Evolutionary conservation across 2,113 vertebrate species (phyloP).

Genomic region (Aspiorhynchus laticeps): DNA sequence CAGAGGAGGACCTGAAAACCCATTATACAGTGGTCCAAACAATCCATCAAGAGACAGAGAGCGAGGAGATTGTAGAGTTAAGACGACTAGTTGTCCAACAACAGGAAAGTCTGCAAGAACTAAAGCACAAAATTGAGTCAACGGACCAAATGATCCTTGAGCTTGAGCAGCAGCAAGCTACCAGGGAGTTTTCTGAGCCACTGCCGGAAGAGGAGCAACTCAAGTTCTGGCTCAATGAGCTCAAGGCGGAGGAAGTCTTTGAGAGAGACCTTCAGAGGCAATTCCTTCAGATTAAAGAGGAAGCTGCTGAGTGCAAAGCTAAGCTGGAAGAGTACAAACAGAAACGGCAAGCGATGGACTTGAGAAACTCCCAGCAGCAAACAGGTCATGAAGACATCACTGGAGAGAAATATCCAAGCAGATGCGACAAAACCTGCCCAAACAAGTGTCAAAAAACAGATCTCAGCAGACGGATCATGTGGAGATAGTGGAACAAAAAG

Average conservation of each 20-base stretch:
- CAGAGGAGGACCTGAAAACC: slow-evolving; percentile 36
- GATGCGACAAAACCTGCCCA: background rate
- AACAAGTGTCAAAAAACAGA: slow-evolving; percentile 4
- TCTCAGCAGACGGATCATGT: slow-evolving; percentile 30
- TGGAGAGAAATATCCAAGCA: background rate
- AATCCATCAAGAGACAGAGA: background rate
- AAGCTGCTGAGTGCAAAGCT: slow-evolving; percentile 68
- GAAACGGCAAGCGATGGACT: slow-evolving; percentile 60
- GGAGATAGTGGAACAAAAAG: slow-evolving; percentile 61
- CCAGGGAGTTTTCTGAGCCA: slow-evolving; percentile 38
- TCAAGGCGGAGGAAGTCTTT: slow-evolving; percentile 71
- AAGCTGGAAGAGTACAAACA: slow-evolving; percentile 70
- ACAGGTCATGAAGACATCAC: background rate
- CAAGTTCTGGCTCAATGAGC: slow-evolving; percentile 76
- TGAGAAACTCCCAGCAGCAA: background rate
- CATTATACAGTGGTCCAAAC: background rate
- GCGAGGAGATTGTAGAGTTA: slow-evolving; percentile 59
- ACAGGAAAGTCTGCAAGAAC: slow-evolving; percentile 63
- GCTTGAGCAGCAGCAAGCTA: slow-evolving; percentile 62
- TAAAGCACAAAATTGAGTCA: slow-evolving; percentile 61
- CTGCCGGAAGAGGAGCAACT: slow-evolving; percentile 67
- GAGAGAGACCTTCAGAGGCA: slow-evolving; percentile 73
- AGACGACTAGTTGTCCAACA: slow-evolving; percentile 67
- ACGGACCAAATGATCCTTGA: slow-evolving; percentile 66
- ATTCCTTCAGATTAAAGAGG: slow-evolving; percentile 72